phyloP scores from a whole-genome alignment of 2,888 invertebrate genomes.

The Orthosia cruda region DNA sequence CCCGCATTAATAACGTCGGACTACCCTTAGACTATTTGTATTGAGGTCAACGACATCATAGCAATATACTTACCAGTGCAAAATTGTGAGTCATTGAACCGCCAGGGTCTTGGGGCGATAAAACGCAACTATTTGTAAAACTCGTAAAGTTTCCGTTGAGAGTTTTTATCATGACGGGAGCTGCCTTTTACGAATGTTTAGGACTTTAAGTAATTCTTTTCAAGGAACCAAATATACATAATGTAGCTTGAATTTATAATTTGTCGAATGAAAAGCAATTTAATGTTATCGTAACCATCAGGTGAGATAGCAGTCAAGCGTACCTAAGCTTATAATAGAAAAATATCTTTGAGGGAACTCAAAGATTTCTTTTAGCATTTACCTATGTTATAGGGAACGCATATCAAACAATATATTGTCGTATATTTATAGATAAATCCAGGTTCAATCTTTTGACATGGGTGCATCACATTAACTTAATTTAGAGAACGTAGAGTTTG shows the following conservation, averaged over 20 bases:
- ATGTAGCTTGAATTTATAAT: background rate
- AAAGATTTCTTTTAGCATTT: too few relatives aligned
- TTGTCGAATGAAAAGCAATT: background rate
- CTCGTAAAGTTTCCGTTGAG: constrained; percentile 46
- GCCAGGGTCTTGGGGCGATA: constrained; percentile 38
- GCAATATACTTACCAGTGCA: constrained; percentile 31
- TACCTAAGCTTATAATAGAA: too few relatives aligned
- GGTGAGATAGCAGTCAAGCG: too few relatives aligned
- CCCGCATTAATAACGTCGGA: constrained; percentile 19
- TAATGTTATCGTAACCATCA: too few relatives aligned
- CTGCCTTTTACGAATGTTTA: constrained; percentile 1
- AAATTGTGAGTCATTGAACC: constrained; percentile 45
- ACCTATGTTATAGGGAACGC: too few relatives aligned
- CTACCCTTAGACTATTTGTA: constrained; percentile 35
- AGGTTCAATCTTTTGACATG: constrained; percentile 10
- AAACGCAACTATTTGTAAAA: constrained; percentile 49
- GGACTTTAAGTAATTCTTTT: constrained; percentile 8
- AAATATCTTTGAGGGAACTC: too few relatives aligned
- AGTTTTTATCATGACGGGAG: constrained; percentile 37
- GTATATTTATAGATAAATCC: constrained; percentile 10
- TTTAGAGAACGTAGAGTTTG: too few relatives aligned
- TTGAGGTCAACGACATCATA: constrained; percentile 39
- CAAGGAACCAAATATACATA: background rate
- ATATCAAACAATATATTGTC: background rate
- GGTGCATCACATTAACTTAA: constrained; percentile 22